Conservation (phyloP, 2,888 invertebrate genomes). For the Cephus runcator region DNA sequence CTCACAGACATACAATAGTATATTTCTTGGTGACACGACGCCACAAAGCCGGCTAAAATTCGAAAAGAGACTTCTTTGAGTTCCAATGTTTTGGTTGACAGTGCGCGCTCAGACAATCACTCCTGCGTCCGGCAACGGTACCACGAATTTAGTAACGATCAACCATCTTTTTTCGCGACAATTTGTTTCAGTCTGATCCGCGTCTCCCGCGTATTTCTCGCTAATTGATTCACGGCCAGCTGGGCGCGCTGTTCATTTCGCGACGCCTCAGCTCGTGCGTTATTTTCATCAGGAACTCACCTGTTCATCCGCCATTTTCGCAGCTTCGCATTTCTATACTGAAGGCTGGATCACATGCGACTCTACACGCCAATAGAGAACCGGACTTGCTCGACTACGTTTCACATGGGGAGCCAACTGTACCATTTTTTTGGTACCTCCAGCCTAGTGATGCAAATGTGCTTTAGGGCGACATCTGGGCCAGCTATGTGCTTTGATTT, state of each 20-base stretch:
- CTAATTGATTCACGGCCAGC: neutral
- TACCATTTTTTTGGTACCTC: neutral
- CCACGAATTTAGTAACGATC: neutral
- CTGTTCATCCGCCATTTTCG: conserved; percentile 84
- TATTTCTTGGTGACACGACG: neutral
- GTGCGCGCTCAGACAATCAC: conserved; percentile 27
- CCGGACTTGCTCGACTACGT: neutral
- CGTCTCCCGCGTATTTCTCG: neutral
- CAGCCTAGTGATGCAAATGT: neutral
- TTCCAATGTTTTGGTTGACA: conserved; percentile 30
- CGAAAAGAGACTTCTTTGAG: neutral
- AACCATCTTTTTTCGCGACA: neutral
- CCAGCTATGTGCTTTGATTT: neutral
- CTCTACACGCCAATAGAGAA: conserved; percentile 17
- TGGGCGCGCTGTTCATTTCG: conserved; percentile 2
- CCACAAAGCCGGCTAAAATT: neutral
- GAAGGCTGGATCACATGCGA: conserved; percentile 32
- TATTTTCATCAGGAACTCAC: conserved; percentile 69
- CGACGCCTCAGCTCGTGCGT: conserved; percentile 36
- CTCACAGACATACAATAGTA: neutral
- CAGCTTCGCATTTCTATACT: conserved; percentile 63
- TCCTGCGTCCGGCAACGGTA: conserved; percentile 33
- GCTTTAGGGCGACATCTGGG: neutral
- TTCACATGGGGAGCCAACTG: neutral
- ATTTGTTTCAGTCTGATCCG: neutral